phyloP scores from a whole-genome alignment of 1,140 invertebrate species.

The Camponotus floridanus region DNA sequence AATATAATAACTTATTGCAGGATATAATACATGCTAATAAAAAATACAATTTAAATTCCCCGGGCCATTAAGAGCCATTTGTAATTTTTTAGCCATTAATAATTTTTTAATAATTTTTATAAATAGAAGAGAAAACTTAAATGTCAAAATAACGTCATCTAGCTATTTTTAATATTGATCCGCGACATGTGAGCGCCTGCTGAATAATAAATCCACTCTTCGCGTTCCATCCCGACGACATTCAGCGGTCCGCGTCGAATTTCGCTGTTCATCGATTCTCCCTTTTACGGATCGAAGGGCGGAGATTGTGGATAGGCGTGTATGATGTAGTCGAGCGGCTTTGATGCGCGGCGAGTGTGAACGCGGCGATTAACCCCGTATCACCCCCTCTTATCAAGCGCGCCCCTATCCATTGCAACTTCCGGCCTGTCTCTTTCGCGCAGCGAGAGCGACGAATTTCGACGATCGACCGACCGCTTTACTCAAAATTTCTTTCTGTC shows the following conservation, averaged over 20 bases:
- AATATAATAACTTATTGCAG: too few relatives aligned
- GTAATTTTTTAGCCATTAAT: too few relatives aligned
- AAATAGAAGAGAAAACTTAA: slow-evolving; percentile 15
- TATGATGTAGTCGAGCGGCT: slow-evolving; percentile 67
- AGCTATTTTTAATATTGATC: slow-evolving; percentile 8
- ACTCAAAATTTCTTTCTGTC: slow-evolving; percentile 23
- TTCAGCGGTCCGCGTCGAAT: slow-evolving; percentile 26
- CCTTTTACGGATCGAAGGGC: slow-evolving; percentile 41
- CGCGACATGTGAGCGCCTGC: slow-evolving; percentile 5
- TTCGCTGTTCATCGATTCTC: slow-evolving; percentile 48
- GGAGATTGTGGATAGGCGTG: neutral
- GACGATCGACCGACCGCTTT: neutral
- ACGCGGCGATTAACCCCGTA: slow-evolving; percentile 80
- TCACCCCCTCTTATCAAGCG: slow-evolving; percentile 73
- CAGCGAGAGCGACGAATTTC: slow-evolving; percentile 18
- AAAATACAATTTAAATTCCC: too few relatives aligned
- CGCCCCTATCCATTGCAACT: slow-evolving; percentile 71
- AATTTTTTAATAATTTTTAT: neutral
- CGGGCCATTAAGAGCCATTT: too few relatives aligned
- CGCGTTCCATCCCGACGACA: slow-evolving; percentile 18
- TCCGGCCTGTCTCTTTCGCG: slow-evolving; percentile 46
- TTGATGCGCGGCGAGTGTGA: slow-evolving; percentile 79
- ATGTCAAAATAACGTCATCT: slow-evolving; percentile 9
- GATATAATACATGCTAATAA: neutral
- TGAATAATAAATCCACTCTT: slow-evolving; percentile 40